A percentile compares a stretch with the other conserved stretches of the same genome.
Evolutionary conservation across 2,797 vertebrate genomes (phyloP).

Genomic region (Yasuhikotakia modesta): DNA sequence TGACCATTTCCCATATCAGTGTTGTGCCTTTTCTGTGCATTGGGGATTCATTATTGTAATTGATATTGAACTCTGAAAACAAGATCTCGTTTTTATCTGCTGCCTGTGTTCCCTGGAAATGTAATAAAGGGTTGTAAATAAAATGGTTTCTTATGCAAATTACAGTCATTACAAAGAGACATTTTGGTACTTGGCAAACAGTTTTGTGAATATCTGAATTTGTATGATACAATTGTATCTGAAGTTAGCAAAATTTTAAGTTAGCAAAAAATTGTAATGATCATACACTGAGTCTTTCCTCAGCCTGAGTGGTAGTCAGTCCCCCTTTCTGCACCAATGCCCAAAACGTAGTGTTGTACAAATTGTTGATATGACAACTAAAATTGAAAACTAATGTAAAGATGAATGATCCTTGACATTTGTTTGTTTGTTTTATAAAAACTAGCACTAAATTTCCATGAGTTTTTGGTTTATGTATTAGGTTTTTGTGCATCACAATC

Average conservation of each 20-base stretch:
- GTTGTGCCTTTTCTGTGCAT: slow-evolving; percentile 89
- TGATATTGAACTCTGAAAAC: slow-evolving; percentile 92
- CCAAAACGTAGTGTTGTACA: slow-evolving; percentile 98
- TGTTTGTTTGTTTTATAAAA: background rate
- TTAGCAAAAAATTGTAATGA: background rate
- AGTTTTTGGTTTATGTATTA: background rate
- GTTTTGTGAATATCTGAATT: too few relatives aligned
- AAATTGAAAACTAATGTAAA: slow-evolving; percentile 25
- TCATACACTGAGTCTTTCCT: slow-evolving; percentile 86
- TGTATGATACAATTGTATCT: background rate
- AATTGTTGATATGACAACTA: slow-evolving; percentile 97
- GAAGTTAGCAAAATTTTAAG: background rate
- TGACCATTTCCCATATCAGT: slow-evolving; percentile 93
- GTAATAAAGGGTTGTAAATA: background rate
- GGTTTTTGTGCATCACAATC: too few relatives aligned
- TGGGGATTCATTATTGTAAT: slow-evolving; percentile 90
- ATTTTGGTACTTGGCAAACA: background rate
- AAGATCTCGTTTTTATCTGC: slow-evolving; percentile 96
- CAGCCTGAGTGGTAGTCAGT: slow-evolving; percentile 86
- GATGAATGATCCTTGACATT: background rate
- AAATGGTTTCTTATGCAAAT: background rate
- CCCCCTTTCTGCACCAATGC: slow-evolving; percentile 88
- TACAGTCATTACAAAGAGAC: background rate
- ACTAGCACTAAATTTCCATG: background rate
- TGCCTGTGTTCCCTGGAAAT: slow-evolving; percentile 85